Evolutionary conservation across 2,113 vertebrate species (phyloP), one percentile per base, ranked within the genome.

Genomic region (Mobula birostris): DNA sequence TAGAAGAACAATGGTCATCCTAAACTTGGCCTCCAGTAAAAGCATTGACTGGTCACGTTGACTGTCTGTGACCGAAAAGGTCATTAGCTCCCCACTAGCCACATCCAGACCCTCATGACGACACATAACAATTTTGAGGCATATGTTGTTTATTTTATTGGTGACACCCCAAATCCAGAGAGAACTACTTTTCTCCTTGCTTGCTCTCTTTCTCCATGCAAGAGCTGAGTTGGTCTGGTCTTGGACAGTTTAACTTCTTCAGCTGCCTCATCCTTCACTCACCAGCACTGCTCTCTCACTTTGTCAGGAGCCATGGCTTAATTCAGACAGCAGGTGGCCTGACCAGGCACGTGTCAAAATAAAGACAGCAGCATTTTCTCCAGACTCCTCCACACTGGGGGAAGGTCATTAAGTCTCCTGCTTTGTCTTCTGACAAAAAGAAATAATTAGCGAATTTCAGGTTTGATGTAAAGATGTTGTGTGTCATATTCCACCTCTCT

Each of bases 191-290:
- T 17, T 92, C 32, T 70, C 66, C 88, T 36, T n/a, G 17, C 66
- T 21, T n/a, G 9, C 63, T 40, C 63, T 40, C 66, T 40, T 72
- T 70, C 88, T 24, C 66, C 32, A 11, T 70, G 17, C 3, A 72
- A 92, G 24, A 40, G 66, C 66, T 92, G 88, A 40, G 32, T 19
- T 70, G 15, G 1, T 70, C 32, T 7, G 19, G 32, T 92, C 36
- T 66, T 58, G 9, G 66, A 32, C 17, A 91, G 61, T 36, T 40
- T n/a, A 91, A 29, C 32, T 21, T 24, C 19, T 92, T 72, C 66
- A 92, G 88, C 88, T 92, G 88, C 88, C 36, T 29, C 66, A 32
- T n/a, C 88, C 63, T 17, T 91, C 61, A 90, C 87, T 90, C 87
- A 21, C 29, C 87, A 68, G n/a, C 87, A 36, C 61, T 0, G 32